Evolutionary conservation across 2,888 invertebrate genomes (phyloP).

Genomic region (Plutella xylostella): DNA sequence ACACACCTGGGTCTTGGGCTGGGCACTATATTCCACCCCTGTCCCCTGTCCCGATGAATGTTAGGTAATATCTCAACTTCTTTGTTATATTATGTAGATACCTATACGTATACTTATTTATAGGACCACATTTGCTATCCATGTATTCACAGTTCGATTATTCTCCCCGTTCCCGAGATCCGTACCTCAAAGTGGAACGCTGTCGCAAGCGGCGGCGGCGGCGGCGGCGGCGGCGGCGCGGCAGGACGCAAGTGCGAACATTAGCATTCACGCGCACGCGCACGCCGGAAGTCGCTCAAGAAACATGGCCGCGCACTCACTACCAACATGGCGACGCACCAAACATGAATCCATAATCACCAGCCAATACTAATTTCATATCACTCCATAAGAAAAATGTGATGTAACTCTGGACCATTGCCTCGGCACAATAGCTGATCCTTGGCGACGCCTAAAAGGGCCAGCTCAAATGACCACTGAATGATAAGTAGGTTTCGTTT

Average conservation of each 20-base stretch:
- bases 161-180: too few relatives aligned
- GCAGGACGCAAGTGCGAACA: conserved; percentile 38
- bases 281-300: conserved; percentile 60
- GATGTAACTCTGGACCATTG: conserved; percentile 55
- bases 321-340: conserved; percentile 61
- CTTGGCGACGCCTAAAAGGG: conserved; percentile 45
- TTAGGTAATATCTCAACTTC: too few relatives aligned
- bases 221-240: conserved; percentile 41
- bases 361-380: conserved; percentile 60
- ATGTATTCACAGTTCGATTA: too few relatives aligned
- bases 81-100: too few relatives aligned
- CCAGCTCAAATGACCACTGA: conserved; percentile 30
- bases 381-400: too few relatives aligned
- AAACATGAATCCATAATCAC: conserved; percentile 65
- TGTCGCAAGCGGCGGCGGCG: too few relatives aligned
- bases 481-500: conserved; percentile 38
- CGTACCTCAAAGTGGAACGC: conserved; percentile 39
- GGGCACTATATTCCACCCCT: too few relatives aligned
- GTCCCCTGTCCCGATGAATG: too few relatives aligned
- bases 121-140: too few relatives aligned
- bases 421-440: conserved; percentile 29
- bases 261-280: conserved; percentile 62
- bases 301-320: conserved; percentile 55
- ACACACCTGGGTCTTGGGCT: too few relatives aligned
- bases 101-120: too few relatives aligned